Conservation (phyloP, 1,140 invertebrate species). For the Drosophila funebris region DNA sequence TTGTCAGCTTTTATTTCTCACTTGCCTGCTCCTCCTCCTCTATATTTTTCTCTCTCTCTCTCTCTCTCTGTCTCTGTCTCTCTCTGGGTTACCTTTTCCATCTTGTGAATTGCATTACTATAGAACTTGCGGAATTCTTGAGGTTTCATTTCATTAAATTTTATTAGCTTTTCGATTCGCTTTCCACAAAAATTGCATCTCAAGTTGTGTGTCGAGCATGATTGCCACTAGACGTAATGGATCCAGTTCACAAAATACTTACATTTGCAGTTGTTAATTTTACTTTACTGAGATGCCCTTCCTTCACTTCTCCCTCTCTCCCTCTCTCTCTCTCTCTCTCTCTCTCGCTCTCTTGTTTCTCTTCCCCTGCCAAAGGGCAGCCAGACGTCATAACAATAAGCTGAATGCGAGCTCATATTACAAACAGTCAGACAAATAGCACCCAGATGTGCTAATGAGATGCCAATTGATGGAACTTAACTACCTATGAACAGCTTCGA, state of each 20-base stretch:
- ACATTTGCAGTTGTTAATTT: constrained; percentile 36
- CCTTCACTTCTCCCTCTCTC: background rate
- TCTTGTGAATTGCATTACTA: constrained; percentile 1
- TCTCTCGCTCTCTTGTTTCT: background rate
- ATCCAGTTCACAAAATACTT: constrained; percentile 14
- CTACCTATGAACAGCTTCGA: background rate
- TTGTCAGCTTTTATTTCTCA: background rate
- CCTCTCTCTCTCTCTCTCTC: background rate
- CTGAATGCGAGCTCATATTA: constrained; percentile 11
- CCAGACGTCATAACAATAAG: constrained; percentile 40
- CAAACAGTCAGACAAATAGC: background rate
- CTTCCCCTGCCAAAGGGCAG: background rate
- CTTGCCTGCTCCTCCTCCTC: too few relatives aligned
- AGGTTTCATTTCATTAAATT: constrained; percentile 75
- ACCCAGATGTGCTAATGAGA: constrained; percentile 9
- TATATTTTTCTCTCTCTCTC: background rate
- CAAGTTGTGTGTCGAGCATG: background rate
- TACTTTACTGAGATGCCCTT: constrained; percentile 1
- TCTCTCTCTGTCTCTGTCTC: background rate
- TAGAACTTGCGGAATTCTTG: constrained; percentile 12
- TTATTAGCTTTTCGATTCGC: constrained; percentile 53
- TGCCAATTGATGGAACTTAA: constrained; percentile 8
- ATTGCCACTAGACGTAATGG: constrained; percentile 26
- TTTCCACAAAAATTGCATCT: constrained; percentile 18
- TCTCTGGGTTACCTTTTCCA: background rate